Conservation (phyloP, 1,140 invertebrate species). For the Drosophila nigromelanica region DNA sequence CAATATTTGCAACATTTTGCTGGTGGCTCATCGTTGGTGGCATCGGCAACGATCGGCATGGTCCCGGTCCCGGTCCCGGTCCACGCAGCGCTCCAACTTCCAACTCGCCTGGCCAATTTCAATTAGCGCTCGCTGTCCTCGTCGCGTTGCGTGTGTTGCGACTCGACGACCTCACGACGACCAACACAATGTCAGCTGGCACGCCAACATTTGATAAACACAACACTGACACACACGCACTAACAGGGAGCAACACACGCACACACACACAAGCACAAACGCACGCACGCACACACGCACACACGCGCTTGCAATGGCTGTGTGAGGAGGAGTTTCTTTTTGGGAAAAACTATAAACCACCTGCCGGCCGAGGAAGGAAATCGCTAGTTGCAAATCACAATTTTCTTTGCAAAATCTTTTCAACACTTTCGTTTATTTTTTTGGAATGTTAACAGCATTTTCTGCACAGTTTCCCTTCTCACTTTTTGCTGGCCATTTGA, state of each 20-base stretch:
- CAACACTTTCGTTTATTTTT: conserved; percentile 41
- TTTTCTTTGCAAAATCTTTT: conserved; percentile 24
- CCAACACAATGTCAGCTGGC: conserved; percentile 41
- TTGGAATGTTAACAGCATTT: conserved; percentile 55
- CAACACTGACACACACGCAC: not conserved
- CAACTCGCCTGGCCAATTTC: conserved; percentile 22
- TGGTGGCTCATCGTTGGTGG: conserved; percentile 83
- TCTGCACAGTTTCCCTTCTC: conserved; percentile 23
- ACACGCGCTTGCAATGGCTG: conserved; percentile 29
- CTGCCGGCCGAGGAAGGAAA: conserved; percentile 15
- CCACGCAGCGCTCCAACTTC: conserved; percentile 21
- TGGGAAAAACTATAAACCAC: conserved; percentile 23
- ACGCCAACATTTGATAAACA: conserved; percentile 18
- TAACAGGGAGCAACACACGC: not conserved
- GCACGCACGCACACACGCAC: conserved; percentile 4
- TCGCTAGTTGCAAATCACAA: conserved; percentile 2
- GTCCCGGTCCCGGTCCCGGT: conserved; percentile 48
- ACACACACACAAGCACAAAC: not conserved
- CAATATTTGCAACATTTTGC: conserved; percentile 84
- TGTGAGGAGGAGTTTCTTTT: conserved; percentile 5
- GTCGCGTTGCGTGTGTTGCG: not conserved
- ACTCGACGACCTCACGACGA: conserved; percentile 17
- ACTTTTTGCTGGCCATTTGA: conserved; percentile 8
- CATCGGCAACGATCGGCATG: conserved; percentile 84
- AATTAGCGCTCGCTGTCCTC: conserved; percentile 6